Percentiles rank a stretch among this genome's conserved stretches.
These are phyloP conservation scores for Donacobius atricapilla DNA, from an alignment of 2,113 vertebrate genomes.

Conservation along the genomic window DNA sequence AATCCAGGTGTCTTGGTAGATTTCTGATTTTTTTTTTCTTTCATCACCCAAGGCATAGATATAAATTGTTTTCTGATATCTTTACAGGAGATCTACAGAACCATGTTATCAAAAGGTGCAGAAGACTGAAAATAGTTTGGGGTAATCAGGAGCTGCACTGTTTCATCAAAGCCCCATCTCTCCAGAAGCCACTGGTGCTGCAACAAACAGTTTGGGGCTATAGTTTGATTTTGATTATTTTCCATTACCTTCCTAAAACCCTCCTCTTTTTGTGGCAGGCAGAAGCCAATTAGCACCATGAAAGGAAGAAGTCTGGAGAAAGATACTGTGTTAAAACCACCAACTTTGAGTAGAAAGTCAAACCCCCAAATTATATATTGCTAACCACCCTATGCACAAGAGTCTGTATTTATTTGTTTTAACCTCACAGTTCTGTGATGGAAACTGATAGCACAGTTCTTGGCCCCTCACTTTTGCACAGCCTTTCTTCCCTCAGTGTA, in stretches of 20 bases:
- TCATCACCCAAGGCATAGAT: neutral
- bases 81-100: neutral
- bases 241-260: neutral
- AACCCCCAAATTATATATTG: neutral
- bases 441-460: neutral
- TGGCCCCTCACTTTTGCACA: neutral
- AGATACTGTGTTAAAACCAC: neutral
- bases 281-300: neutral
- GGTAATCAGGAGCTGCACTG: neutral
- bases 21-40: neutral
- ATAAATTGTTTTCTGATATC: conserved; percentile 22
- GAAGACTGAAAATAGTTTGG: neutral
- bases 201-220: neutral
- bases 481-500: neutral
- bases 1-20: conserved; percentile 12
- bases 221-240: neutral
- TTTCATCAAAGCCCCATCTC: neutral
- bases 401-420: neutral
- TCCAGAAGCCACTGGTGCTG: neutral
- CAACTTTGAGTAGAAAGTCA: neutral
- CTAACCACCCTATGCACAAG: neutral
- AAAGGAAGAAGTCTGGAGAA: neutral
- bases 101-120: neutral
- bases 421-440: neutral
- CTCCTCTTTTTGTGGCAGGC: neutral